Percentiles rank a stretch among this genome's conserved stretches.
Conservation (phyloP, 1,140 invertebrate species). For the Ips typographus region DNA sequence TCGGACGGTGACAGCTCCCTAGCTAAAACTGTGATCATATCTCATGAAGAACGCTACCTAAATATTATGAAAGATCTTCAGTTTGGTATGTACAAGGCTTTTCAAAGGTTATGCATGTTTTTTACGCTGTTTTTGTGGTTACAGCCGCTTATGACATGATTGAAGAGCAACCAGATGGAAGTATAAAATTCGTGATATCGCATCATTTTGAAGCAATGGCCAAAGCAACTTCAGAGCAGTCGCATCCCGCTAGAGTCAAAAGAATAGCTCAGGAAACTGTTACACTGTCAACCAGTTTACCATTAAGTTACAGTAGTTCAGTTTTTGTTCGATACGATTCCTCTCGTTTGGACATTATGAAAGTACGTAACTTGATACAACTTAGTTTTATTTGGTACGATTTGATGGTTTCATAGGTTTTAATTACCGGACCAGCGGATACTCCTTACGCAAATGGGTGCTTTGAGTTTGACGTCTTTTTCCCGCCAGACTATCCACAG, state of each 20-base stretch:
- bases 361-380: constrained; percentile 65
- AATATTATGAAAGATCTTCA: constrained; percentile 85
- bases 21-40: constrained; percentile 56
- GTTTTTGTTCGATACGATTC: constrained; percentile 96
- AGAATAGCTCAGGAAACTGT: constrained; percentile 94
- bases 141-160: constrained; percentile 91
- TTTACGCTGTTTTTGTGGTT: not conserved
- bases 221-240: constrained; percentile 79
- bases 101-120: not conserved
- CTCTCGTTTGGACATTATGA: constrained; percentile 93
- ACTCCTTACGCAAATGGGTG: constrained; percentile 89
- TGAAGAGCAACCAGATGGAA: constrained; percentile 69
- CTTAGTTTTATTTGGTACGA: not conserved
- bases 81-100: constrained; percentile 68
- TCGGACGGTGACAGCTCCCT: constrained; percentile 45
- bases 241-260: constrained; percentile 84
- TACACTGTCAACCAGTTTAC: constrained; percentile 90
- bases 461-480: constrained; percentile 90
- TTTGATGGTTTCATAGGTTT: constrained; percentile 11
- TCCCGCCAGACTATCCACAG: constrained; percentile 84
- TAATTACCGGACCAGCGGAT: constrained; percentile 81
- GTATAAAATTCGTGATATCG: constrained; percentile 80
- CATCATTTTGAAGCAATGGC: constrained; percentile 93
- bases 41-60: constrained; percentile 75
- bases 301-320: constrained; percentile 89